Conservation (phyloP, 2,797 vertebrate genomes). For the Sparus aurata region DNA sequence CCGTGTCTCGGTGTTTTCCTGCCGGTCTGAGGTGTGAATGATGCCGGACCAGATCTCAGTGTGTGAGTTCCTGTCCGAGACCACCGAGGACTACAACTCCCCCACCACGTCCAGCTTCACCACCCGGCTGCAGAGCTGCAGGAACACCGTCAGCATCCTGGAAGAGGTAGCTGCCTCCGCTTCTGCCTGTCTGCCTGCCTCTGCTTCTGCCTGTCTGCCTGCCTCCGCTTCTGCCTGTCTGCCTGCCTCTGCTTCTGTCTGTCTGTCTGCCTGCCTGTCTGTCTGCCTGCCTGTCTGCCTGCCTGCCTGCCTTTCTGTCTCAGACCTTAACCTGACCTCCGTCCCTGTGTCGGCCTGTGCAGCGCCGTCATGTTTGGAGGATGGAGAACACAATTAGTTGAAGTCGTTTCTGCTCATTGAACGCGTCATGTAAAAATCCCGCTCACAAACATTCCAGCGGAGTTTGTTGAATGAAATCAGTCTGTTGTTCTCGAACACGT, state of each 20-base stretch:
- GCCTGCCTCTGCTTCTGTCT: too few species aligned
- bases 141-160: constrained; percentile 91
- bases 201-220: neutral
- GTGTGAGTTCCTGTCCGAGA: constrained; percentile 94
- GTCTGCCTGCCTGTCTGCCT: too few species aligned
- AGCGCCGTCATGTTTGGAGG: neutral
- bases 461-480: too few species aligned
- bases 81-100: constrained; percentile 95
- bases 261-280: too few species aligned
- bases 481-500: too few species aligned
- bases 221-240: too few species aligned
- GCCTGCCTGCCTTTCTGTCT: too few species aligned
- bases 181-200: neutral
- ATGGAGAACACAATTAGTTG: neutral
- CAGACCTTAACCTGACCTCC: too few species aligned
- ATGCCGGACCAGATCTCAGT: constrained; percentile 96
- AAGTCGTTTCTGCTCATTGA: neutral
- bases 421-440: fast-evolving
- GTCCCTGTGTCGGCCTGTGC: neutral
- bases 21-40: constrained; percentile 69
- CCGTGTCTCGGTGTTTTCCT: neutral
- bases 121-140: constrained; percentile 93
- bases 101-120: constrained; percentile 95
- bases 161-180: constrained; percentile 86
- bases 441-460: too few species aligned